Base-by-base conservation (phyloP, 2,797 vertebrate genomes). In the Coilia nasus region DNA sequence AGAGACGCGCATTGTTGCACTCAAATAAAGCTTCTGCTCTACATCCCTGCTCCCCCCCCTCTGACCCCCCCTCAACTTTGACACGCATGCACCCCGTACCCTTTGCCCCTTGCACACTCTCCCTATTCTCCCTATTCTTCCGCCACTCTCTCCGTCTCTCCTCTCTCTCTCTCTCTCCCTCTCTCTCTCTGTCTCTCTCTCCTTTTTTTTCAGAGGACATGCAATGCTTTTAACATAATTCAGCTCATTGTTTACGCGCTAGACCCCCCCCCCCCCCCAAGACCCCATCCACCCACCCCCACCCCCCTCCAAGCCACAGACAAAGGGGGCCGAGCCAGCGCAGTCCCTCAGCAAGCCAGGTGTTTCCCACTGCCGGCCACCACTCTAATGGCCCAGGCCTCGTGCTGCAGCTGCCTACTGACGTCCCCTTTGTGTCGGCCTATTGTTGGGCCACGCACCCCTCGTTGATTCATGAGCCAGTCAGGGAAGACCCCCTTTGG, bases 331-430 rank as follows among this genome's bases (percentile, higher is more conserved):
- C 90, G 93, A 90, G 90, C 89, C 91, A 92, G 91, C 89, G 90
- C 90, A 91, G 85, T 31, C 90, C 92, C 92, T 90, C 78, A 86
- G 81, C 88, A 60, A 90, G 94, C 94, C 95, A 96, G 94, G 95
- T 95, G 94, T 94, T 95, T 91, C 87, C 85, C 88, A 86, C 88
- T 84, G 86, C 86, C 85, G 83, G 86, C 84, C 85, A 82, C 85
- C 87, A 85, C 84, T 41, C 86, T 93, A 93, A 95, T 88, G 89
- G 91, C 92, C 71, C 62, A 90, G 85, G 86, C 91, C 91, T 93
- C 94, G 94, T 90, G 85, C 91, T 94, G 92, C 94, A 95, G 94
- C 94, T 95, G 94, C 94, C 94, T 93, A 92, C 90, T 91, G 89
- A 85, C 90, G 91, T 87, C 90, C 91, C 93, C 89, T 92, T 96